These are phyloP conservation scores for Pasiphila rectangulata DNA, from an alignment of 2,888 invertebrate species.

Conservation along the genomic window DNA sequence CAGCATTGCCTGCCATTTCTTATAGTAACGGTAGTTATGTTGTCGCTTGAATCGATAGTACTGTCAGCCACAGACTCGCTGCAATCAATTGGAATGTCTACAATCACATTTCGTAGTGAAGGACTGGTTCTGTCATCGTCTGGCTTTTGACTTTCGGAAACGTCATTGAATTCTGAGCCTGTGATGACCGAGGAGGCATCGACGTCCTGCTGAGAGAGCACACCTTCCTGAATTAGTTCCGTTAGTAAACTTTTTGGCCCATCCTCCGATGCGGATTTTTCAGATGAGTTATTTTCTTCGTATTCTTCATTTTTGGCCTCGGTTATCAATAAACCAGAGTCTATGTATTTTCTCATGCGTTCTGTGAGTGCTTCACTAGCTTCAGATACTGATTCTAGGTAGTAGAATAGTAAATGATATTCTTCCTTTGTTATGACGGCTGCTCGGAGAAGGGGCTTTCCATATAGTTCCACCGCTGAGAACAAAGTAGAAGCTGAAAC, in stretches of 20 bases:
- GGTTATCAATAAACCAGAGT: conserved; percentile 68
- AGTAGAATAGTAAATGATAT: conserved; percentile 78
- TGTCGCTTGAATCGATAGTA: conserved; percentile 62
- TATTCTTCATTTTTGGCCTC: conserved; percentile 49
- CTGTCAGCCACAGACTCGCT: conserved; percentile 60
- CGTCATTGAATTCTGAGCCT: conserved; percentile 59
- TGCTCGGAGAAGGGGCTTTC: conserved; percentile 79
- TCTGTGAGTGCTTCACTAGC: conserved; percentile 72
- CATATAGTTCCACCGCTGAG: conserved; percentile 83
- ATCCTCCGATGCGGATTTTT: conserved; percentile 46
- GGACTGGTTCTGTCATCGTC: conserved; percentile 60
- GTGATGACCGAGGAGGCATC: conserved; percentile 66
- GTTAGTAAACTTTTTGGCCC: conserved; percentile 67
- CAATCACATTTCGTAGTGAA: conserved; percentile 63
- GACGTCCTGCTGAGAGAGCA: conserved; percentile 68
- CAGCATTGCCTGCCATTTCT: conserved; percentile 69
- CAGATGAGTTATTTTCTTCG: conserved; percentile 41
- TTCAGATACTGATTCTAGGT: conserved; percentile 74
- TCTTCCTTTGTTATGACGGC: conserved; percentile 76
- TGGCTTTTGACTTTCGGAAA: conserved; percentile 50
- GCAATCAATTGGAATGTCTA: conserved; percentile 68
- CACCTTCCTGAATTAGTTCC: conserved; percentile 72
- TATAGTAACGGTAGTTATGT: conserved; percentile 66
- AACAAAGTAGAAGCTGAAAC: conserved; percentile 75
- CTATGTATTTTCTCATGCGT: conserved; percentile 74